phyloP scores from a whole-genome alignment of 2,113 vertebrate species.

The Acanthochromis polyacanthus region DNA sequence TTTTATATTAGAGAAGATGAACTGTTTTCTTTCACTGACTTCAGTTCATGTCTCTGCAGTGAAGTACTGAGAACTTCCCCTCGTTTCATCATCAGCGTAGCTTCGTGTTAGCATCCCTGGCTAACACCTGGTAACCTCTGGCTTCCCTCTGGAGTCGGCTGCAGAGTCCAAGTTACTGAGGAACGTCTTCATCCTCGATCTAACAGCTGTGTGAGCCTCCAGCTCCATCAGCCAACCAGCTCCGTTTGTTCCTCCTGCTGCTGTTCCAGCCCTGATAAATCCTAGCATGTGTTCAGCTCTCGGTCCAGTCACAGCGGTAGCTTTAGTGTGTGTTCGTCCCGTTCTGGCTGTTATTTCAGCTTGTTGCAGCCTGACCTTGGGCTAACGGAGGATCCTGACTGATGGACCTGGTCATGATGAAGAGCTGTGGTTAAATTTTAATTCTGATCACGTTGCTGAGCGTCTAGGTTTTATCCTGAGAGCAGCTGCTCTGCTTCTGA shows the following conservation, averaged over 20 bases:
- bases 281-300: conserved; percentile 35
- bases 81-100: background rate
- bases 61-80: background rate
- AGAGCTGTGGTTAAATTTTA: conserved; percentile 32
- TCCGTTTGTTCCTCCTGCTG: conserved; percentile 40
- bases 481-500: conserved; percentile 17
- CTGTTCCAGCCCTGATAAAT: conserved; percentile 24
- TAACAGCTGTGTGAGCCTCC: conserved; percentile 33
- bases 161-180: conserved; percentile 43
- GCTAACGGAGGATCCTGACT: conserved; percentile 27
- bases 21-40: no score
- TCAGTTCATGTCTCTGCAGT: background rate
- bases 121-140: conserved; percentile 73
- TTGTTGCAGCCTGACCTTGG: conserved; percentile 30
- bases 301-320: conserved; percentile 8
- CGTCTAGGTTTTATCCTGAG: conserved; percentile 4
- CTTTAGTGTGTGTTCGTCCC: conserved; percentile 28
- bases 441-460: conserved; percentile 20
- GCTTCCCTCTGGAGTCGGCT: conserved; percentile 63
- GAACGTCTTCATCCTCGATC: conserved; percentile 50
- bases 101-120: conserved; percentile 19
- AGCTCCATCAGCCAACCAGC: conserved; percentile 29
- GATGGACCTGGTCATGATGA: conserved; percentile 54
- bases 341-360: conserved; percentile 38
- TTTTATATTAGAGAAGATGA: no score